Conservation (phyloP, 2,113 vertebrate species). For the Coracopsis vasa region DNA sequence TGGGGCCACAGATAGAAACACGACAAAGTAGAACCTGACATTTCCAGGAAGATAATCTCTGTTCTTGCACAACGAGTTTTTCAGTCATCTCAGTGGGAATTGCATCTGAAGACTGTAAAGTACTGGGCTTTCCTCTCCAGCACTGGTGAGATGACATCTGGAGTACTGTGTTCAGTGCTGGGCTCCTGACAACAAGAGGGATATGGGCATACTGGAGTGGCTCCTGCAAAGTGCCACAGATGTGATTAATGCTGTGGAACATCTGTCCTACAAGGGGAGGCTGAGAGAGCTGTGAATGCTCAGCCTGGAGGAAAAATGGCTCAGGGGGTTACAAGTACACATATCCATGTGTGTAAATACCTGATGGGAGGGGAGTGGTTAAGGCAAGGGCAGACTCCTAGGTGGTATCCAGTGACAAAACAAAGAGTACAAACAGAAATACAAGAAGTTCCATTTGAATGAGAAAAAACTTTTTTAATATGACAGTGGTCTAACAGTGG, state of each 20-base stretch:
- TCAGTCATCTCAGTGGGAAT: neutral
- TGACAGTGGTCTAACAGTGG: neutral
- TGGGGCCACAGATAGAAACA: neutral
- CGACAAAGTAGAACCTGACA: neutral
- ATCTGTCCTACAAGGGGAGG: neutral
- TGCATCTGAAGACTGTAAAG: neutral
- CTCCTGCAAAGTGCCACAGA: neutral
- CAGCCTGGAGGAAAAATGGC: neutral
- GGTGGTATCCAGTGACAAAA: neutral
- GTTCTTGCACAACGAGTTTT: neutral
- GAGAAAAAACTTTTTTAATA: neutral
- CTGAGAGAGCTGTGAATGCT: neutral
- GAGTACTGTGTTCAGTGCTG: neutral
- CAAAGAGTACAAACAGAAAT: neutral
- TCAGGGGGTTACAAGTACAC: too few relatives aligned
- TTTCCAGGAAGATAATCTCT: neutral
- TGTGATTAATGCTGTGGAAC: neutral
- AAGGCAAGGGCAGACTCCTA: neutral
- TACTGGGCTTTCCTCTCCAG: neutral
- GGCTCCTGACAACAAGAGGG: neutral
- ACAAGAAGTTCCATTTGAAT: neutral
- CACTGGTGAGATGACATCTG: neutral
- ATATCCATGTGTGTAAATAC: neutral
- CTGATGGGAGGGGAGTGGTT: neutral
- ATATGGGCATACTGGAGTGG: neutral